Evolutionary conservation across 35 echinoderm and acorn worm genomes (phyloP).

Genomic region (Diadema setosum): DNA sequence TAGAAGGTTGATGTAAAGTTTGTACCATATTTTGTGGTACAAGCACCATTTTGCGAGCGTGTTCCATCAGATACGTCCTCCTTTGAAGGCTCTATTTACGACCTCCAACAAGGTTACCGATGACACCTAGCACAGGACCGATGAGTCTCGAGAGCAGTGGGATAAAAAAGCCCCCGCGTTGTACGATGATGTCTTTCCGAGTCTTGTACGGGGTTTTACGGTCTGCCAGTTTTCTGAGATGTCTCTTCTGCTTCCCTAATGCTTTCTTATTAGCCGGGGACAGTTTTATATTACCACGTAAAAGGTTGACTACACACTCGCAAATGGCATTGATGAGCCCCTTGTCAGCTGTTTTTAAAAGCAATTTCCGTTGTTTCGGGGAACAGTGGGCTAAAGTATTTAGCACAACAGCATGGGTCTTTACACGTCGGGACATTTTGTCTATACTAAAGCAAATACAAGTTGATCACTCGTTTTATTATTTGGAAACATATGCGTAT

Average conservation of each 20-base stretch:
- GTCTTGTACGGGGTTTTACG: neutral
- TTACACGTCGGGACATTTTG: slow-evolving; percentile 46
- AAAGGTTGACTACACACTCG: neutral
- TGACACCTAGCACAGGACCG: neutral
- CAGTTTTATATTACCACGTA: neutral
- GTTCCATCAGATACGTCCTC: too few relatives aligned
- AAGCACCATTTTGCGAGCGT: neutral
- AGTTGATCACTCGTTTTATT: neutral
- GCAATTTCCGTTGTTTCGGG: slow-evolving; percentile 14
- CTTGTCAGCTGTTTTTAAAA: slow-evolving; percentile 32
- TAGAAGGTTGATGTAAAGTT: neutral
- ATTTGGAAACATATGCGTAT: neutral
- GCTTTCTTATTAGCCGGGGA: neutral
- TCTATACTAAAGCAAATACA: neutral
- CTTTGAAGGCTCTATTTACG: too few relatives aligned
- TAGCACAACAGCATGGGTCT: slow-evolving; percentile 47
- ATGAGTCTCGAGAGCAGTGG: neutral
- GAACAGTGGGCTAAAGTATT: slow-evolving; percentile 43
- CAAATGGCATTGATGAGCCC: slow-evolving; percentile 19
- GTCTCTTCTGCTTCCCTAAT: neutral
- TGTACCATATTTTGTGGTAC: neutral
- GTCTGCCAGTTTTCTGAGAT: neutral
- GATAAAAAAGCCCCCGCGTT: neutral
- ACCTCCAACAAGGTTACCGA: neutral
- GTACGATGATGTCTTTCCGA: neutral